These are phyloP conservation scores for Bombus waltoni DNA, from an alignment of 1,140 invertebrate genomes.

Conservation along the genomic window DNA sequence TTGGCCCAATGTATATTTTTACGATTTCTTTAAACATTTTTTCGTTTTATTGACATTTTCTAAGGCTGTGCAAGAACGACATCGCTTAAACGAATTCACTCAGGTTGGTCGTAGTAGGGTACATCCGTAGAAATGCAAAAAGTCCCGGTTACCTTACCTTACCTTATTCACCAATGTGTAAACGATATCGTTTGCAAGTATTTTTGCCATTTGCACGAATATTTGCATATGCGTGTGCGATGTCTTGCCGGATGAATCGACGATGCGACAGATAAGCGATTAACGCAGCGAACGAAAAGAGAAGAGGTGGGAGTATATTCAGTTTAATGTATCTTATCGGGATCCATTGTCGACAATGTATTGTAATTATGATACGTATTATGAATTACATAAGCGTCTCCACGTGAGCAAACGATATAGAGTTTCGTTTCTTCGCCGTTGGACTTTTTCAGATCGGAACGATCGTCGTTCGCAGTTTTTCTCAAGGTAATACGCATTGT, in stretches of 20 bases:
- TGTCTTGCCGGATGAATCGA: background rate
- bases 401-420: background rate
- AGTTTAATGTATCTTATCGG: conserved; percentile 26
- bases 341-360: conserved; percentile 3
- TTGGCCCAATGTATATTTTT: background rate
- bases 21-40: background rate
- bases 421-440: too few species aligned
- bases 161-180: too few species aligned
- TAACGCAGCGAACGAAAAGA: background rate
- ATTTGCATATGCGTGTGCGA: conserved; percentile 3
- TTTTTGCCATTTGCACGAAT: background rate
- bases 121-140: too few species aligned
- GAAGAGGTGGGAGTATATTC: background rate
- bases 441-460: too few species aligned
- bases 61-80: too few species aligned
- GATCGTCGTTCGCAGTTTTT: background rate
- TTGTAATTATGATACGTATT: conserved; percentile 13
- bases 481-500: background rate
- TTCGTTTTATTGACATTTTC: background rate
- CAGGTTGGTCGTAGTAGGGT: fast-evolving
- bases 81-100: too few species aligned
- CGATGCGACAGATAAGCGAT: conserved; percentile 2
- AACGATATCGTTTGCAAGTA: background rate
- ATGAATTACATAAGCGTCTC: conserved; percentile 10
- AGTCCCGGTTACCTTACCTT: background rate